These are phyloP conservation scores for Egretta garzetta DNA, from an alignment of 2,113 vertebrate genomes.

Conservation along the genomic window DNA sequence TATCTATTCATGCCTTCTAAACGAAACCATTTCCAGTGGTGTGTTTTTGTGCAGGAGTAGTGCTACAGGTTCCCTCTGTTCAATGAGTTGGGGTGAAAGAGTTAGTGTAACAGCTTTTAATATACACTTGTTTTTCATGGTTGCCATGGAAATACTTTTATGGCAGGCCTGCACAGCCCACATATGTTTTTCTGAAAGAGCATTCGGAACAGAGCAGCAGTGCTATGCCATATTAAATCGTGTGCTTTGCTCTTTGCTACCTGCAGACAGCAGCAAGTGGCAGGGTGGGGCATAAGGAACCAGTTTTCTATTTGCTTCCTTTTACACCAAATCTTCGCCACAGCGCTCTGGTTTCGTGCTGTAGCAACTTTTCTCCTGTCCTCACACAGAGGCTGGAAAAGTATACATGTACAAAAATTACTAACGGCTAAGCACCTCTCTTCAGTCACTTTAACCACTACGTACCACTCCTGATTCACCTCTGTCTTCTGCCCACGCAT, in stretches of 20 bases:
- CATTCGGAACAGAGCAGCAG: neutral
- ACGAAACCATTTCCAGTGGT: neutral
- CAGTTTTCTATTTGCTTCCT: neutral
- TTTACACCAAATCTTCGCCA: neutral
- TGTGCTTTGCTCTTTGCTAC: rapidly evolving
- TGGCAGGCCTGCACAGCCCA: neutral
- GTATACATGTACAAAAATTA: neutral
- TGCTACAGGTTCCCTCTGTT: neutral
- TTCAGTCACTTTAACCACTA: neutral
- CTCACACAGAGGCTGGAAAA: neutral
- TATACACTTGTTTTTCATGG: neutral
- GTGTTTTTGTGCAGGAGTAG: neutral
- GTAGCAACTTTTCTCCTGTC: neutral
- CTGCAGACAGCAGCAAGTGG: neutral
- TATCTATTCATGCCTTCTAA: neutral
- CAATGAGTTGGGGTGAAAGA: neutral
- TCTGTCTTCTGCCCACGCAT: neutral
- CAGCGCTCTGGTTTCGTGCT: neutral
- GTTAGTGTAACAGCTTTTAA: neutral
- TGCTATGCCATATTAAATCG: rapidly evolving
- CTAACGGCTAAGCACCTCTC: neutral
- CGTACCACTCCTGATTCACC: neutral
- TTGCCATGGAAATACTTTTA: conserved; percentile 41
- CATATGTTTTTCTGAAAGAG: neutral
- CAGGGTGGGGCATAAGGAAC: neutral